Conservation (phyloP, 2,888 invertebrate genomes). For the Leucozona laternaria region DNA sequence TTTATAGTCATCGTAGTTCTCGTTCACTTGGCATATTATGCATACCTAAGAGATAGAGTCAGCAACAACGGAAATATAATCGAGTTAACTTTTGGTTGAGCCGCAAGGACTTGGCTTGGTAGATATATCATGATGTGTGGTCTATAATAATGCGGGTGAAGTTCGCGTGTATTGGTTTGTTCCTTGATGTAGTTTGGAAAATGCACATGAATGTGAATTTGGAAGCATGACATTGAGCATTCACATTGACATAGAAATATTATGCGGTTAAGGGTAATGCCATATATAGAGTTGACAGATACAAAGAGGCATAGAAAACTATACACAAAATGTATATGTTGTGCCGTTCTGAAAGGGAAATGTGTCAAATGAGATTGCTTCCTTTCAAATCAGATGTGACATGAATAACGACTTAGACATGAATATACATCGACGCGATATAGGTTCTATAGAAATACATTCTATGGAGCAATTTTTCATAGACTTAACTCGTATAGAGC, state of each 20-base stretch:
- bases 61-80: conserved; percentile 51
- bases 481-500: neutral
- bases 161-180: conserved; percentile 13
- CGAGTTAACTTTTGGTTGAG: conserved; percentile 47
- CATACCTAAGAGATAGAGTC: neutral
- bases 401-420: neutral
- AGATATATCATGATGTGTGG: neutral
- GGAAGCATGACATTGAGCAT: conserved; percentile 67
- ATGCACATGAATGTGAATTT: conserved; percentile 63
- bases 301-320: neutral
- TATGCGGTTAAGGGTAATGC: conserved; percentile 37
- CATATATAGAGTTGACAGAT: conserved; percentile 37
- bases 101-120: neutral
- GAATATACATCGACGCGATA: neutral
- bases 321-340: neutral
- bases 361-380: conserved; percentile 35
- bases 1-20: neutral
- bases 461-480: conserved; percentile 8
- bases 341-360: conserved; percentile 23
- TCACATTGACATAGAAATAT: conserved; percentile 61
- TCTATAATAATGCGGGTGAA: conserved; percentile 10
- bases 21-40: conserved; percentile 21
- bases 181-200: conserved; percentile 26
- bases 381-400: conserved; percentile 28
- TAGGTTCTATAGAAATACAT: neutral